These are phyloP conservation scores for Hippasteria phrygiana DNA, from an alignment of 53 echinoderm and acorn worm species.

Conservation along the genomic window DNA sequence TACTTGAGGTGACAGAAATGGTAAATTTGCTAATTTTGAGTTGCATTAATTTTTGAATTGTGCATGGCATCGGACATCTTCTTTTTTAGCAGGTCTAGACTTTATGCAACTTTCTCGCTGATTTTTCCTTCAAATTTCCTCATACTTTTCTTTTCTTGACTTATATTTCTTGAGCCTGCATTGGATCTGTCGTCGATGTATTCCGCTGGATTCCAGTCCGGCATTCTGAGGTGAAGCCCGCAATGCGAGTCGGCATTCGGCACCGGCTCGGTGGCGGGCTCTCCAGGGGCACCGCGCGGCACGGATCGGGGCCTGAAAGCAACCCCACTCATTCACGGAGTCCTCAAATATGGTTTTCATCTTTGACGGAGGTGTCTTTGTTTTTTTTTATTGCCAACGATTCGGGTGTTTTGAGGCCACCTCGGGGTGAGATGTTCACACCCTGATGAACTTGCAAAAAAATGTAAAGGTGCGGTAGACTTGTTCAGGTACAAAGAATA, in stretches of 20 bases:
- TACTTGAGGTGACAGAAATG: no score
- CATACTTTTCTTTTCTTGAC: background rate
- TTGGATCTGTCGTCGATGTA: background rate
- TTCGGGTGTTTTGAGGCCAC: no score
- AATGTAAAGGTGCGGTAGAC: no score
- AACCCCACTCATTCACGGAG: background rate
- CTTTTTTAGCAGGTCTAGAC: no score
- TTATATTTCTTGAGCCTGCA: background rate
- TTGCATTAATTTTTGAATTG: no score
- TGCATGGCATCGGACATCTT: no score
- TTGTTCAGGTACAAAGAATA: no score
- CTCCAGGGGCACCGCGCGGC: background rate
- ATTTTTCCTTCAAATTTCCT: background rate
- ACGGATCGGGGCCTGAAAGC: background rate
- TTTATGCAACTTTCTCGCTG: background rate
- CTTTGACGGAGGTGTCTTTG: background rate
- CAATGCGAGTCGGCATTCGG: background rate
- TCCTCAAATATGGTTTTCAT: slow-evolving; percentile 23
- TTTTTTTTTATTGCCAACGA: no score
- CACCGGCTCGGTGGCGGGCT: background rate
- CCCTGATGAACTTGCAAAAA: no score
- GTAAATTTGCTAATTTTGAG: no score
- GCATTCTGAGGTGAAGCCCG: slow-evolving; percentile 5
- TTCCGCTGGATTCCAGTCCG: background rate
- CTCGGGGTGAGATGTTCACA: no score